These are phyloP conservation scores for Hyppa rectilinea DNA, from an alignment of 2,888 invertebrate genomes.

Conservation along the genomic window DNA sequence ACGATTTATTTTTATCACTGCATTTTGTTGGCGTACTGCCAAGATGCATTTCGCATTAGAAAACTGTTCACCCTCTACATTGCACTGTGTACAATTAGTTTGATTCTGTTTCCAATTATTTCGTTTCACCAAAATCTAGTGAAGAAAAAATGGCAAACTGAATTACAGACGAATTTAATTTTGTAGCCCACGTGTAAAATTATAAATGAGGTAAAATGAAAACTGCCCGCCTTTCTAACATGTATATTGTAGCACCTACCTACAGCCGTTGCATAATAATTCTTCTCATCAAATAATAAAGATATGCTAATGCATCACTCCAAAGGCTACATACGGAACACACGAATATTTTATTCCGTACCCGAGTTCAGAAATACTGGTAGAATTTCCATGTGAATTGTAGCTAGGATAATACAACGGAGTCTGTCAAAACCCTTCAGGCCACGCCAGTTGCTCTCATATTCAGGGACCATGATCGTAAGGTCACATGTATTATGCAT, in stretches of 20 bases:
- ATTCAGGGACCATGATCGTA: conserved; percentile 75
- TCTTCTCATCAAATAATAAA: conserved; percentile 66
- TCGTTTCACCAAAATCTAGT: neutral
- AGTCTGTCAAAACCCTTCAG: conserved; percentile 75
- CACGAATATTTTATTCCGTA: conserved; percentile 66
- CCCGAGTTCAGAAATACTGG: conserved; percentile 63
- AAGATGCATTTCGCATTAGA: conserved; percentile 25
- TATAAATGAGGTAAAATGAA: conserved; percentile 21
- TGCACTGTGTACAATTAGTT: neutral
- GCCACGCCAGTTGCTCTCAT: conserved; percentile 70
- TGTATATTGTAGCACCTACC: conserved; percentile 46
- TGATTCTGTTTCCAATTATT: neutral
- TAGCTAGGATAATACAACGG: conserved; percentile 72
- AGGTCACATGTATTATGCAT: conserved; percentile 86
- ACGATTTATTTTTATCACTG: conserved; percentile 31
- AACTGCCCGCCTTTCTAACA: conserved; percentile 20
- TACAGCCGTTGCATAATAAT: conserved; percentile 56
- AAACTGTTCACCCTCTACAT: neutral
- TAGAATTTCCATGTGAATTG: conserved; percentile 78
- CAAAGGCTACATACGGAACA: conserved; percentile 50
- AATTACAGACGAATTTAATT: conserved; percentile 4
- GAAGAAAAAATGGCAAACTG: neutral
- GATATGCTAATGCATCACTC: conserved; percentile 66
- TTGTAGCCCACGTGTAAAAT: conserved; percentile 1
- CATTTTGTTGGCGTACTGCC: conserved; percentile 29